These are phyloP conservation scores for Caenorhabditis afra DNA, from an alignment of 2,888 invertebrate species.

Conservation along the genomic window DNA sequence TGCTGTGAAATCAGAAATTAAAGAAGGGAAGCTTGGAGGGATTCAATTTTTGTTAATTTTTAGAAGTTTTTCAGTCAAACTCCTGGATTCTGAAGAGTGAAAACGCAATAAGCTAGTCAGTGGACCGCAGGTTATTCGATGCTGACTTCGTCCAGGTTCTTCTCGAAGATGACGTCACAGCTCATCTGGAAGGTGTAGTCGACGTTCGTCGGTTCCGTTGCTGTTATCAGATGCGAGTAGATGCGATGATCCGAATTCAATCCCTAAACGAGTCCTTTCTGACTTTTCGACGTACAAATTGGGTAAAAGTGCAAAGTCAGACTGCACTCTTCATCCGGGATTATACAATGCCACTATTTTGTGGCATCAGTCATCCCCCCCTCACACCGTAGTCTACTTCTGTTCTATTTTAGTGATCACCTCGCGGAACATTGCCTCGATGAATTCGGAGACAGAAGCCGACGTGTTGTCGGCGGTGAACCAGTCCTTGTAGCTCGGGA, in stretches of 20 bases:
- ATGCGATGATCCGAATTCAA: conserved; percentile 22
- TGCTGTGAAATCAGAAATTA: no score
- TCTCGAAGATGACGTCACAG: conserved; percentile 63
- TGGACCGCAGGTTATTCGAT: no score
- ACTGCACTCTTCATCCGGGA: conserved; percentile 5
- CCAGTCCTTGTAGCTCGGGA: conserved; percentile 47
- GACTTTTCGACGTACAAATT: not conserved
- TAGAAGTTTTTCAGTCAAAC: no score
- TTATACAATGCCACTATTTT: not conserved
- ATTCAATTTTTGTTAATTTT: no score
- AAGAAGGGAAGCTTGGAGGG: no score
- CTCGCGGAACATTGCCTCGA: conserved; percentile 58
- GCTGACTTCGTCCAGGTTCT: conserved; percentile 30
- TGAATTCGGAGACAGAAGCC: conserved; percentile 45
- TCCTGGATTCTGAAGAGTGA: no score
- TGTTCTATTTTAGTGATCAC: conserved; percentile 45
- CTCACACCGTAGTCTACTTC: not conserved
- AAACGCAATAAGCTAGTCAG: no score
- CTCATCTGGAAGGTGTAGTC: conserved; percentile 56
- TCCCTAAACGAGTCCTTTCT: conserved; percentile 28
- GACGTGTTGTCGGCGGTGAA: conserved; percentile 28
- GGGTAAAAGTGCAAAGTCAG: conserved; percentile 10
- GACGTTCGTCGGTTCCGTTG: conserved; percentile 55
- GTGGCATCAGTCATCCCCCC: not conserved
- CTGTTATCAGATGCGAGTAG: conserved; percentile 58